Conservation (phyloP, 2,113 vertebrate genomes). For the Corythoichthys haematopterus region DNA sequence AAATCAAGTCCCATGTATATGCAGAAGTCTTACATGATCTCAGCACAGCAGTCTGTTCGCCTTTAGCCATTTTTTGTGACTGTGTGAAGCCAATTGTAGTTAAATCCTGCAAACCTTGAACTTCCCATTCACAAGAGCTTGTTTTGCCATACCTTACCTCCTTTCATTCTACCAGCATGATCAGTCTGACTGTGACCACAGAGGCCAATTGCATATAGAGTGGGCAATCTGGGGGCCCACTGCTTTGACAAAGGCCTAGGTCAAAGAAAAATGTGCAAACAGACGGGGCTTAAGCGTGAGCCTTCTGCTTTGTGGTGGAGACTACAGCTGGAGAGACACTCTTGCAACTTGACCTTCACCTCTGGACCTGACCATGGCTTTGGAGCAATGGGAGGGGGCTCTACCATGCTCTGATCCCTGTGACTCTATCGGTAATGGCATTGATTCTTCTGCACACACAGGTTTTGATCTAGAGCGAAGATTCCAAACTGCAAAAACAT, state of each 20-base stretch:
- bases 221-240: slow-evolving; percentile 49
- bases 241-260: slow-evolving; percentile 55
- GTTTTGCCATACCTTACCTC: slow-evolving; percentile 51
- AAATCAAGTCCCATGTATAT: too few relatives aligned
- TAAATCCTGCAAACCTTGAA: slow-evolving; percentile 34
- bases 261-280: slow-evolving; percentile 52
- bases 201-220: slow-evolving; percentile 42
- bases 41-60: too few relatives aligned
- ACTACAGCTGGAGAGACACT: slow-evolving; percentile 66
- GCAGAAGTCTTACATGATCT: too few relatives aligned
- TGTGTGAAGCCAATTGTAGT: slow-evolving; percentile 44
- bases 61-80: slow-evolving; percentile 18
- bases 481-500: too few relatives aligned
- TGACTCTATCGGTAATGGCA: slow-evolving; percentile 61
- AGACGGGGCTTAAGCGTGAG: slow-evolving; percentile 47
- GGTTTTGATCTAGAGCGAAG: slow-evolving; percentile 3
- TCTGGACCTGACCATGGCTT: slow-evolving; percentile 39
- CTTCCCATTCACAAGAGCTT: slow-evolving; percentile 19
- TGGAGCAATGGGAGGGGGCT: slow-evolving; percentile 35
- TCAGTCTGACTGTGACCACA: slow-evolving; percentile 46
- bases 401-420: slow-evolving; percentile 34
- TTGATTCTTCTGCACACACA: slow-evolving; percentile 58
- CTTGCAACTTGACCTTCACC: slow-evolving; percentile 69
- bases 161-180: slow-evolving; percentile 39
- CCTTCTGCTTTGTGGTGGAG: slow-evolving; percentile 57